Base-by-base conservation (phyloP, 2,888 invertebrate species). In the Melieria omissa region DNA sequence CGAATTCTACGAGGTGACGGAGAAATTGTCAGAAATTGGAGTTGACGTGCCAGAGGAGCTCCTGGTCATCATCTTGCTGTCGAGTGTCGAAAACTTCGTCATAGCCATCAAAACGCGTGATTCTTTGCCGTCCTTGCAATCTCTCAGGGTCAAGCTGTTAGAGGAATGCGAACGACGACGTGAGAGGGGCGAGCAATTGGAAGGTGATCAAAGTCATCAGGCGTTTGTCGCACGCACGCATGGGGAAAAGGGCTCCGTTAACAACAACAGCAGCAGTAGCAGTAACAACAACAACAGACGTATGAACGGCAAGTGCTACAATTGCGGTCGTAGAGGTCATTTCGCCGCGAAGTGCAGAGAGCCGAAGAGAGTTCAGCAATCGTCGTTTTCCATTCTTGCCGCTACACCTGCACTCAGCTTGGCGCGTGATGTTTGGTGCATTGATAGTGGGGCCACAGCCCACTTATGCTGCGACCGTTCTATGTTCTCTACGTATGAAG, bases 361-460 rank as follows among this genome's bases (percentile, higher is more conserved):
- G 16, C 44, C 14, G 9, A 49, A 46, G 44, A 57, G 52, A 46
- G 16, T 42, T 45, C 12, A 41, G 10, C 8, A 44, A 41, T n/a
- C n/a, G 8, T 14, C 5, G 42, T 55, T 49, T 41, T 65, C 47
- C 16, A 47, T 54, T 44, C 49, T 42, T 12, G 14, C 55, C 14
- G 4, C 54, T 14, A 65, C 52, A n/a, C n/a, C 58, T 42, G n/a
- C 12, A 10, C 10, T 4, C 14, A 10, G 12, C 4, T 7, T 44
- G 41, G 42, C 10, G 9, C 5, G n/a, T 29, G 60, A 12, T 47
- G 41, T 10, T 46, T 72, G 67, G 72, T 72, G 67, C 45, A 14
- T 72, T 16, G 72, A 67, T 41, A 66, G 47, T 44, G 72, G 72
- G 12, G 67, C 72, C 16, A 67, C 72, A 12, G 41, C 72, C 4